Evolutionary conservation across 2,888 invertebrate species (phyloP), one percentile per base, ranked within the genome.

Genomic region (Lymantria monacha): DNA sequence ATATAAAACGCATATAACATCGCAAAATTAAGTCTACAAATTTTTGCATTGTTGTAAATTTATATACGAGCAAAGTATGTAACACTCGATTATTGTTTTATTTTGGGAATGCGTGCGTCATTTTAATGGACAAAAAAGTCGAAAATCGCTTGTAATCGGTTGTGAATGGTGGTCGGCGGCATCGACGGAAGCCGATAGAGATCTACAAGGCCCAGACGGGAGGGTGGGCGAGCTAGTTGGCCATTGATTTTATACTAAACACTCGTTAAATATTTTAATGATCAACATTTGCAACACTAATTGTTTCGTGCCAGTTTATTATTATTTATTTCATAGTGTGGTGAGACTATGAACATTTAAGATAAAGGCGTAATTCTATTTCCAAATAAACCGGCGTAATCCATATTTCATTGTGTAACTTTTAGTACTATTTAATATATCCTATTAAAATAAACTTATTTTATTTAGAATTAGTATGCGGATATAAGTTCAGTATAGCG

Each of bases 231-330:
- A 60, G 70, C 71, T 70, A 66, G 71, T 69, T 74, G 70, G 56
- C 77, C 82, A 81, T 83, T 84, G 85, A 86, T 87, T 87, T 83
- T 82, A 69, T 76, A 75, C 76, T 80, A 81, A 84, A 77, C 76
- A 79, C 73, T 74, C 75, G 75, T 78, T 81, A 76, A 77, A 76
- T 73, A 69, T 44, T 66, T 63, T 62, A 63, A 65, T 59, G 55
- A 47, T 53, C 55, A 52, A 36, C 53, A 45, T 60, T 51, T 56
- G 41, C 46, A 12, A 31, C 36, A 47, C 38, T 47, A 47, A 45
- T 48, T 44, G 46, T 46, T 55, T 47, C 48, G 13, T n/a, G 8
- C 13, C 40, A 33, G 30, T 30, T 30, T 9, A 30, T 43, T 43
- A 43, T 22, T 43, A 12, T 22, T 22, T 22, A 22, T 22, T 22